Conservation (phyloP, 2,797 vertebrate species). For the Borostomias antarcticus region DNA sequence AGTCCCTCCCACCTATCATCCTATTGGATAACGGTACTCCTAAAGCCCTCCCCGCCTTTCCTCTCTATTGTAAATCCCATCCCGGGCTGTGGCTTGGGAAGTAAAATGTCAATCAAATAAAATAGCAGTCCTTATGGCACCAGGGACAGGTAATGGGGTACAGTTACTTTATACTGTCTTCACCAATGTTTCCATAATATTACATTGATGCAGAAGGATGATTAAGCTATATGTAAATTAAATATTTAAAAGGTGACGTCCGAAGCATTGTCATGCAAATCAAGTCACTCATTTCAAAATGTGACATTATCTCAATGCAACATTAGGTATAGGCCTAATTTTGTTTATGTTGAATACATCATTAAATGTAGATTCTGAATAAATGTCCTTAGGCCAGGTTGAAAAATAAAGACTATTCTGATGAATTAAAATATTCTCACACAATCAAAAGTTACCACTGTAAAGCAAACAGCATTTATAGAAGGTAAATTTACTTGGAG, state of each 20-base stretch:
- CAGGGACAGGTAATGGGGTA: slow-evolving; percentile 53
- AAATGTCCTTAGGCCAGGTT: too few relatives aligned
- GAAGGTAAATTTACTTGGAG: too few relatives aligned
- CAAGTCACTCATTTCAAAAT: background rate
- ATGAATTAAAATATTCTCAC: too few relatives aligned
- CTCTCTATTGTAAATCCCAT: slow-evolving; percentile 41
- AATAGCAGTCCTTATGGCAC: slow-evolving; percentile 5
- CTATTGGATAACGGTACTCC: slow-evolving; percentile 66
- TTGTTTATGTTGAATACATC: too few relatives aligned
- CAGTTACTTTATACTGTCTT: background rate
- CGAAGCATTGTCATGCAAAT: background rate
- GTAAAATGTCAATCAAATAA: slow-evolving; percentile 55
- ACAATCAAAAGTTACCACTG: too few relatives aligned
- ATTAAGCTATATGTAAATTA: background rate
- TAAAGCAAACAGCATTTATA: too few relatives aligned
- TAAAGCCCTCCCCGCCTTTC: slow-evolving; percentile 60
- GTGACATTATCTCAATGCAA: too few relatives aligned
- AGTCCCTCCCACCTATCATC: slow-evolving; percentile 71
- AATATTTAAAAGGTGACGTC: background rate
- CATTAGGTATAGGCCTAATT: too few relatives aligned
- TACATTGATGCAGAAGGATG: background rate
- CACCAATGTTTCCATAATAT: background rate
- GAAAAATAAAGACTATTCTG: too few relatives aligned
- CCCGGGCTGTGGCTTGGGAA: slow-evolving; percentile 32
- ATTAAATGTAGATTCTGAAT: too few relatives aligned